Evolutionary conservation across 2,113 vertebrate species (phyloP).

Genomic region (Castor canadensis): DNA sequence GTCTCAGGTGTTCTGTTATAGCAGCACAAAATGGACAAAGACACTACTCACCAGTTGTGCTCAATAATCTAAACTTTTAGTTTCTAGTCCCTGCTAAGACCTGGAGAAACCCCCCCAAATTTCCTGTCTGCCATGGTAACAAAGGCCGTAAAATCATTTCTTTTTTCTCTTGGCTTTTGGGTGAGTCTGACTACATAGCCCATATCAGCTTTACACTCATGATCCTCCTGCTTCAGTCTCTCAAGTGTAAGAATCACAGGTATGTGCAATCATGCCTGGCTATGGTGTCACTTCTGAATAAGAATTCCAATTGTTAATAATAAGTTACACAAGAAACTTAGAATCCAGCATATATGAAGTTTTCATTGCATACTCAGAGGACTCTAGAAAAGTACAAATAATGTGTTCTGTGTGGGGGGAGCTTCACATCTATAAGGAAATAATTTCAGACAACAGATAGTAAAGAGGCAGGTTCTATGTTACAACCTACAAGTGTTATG

Average conservation of each 20-base stretch:
- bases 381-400: slow-evolving; percentile 18
- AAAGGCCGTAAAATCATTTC: too few relatives aligned
- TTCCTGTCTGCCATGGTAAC: background rate
- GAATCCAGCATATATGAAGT: background rate
- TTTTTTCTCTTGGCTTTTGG: too few relatives aligned
- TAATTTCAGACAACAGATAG: background rate
- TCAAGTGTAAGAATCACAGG: too few relatives aligned
- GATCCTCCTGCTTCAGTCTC: too few relatives aligned
- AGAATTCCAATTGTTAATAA: slow-evolving; percentile 20
- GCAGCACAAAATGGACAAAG: too few relatives aligned
- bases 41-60: background rate
- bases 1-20: background rate
- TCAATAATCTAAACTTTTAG: background rate
- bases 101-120: background rate
- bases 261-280: too few relatives aligned
- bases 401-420: background rate
- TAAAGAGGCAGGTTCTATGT: background rate
- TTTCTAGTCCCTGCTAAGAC: background rate
- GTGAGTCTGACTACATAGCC: too few relatives aligned
- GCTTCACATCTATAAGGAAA: background rate
- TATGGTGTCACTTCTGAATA: background rate
- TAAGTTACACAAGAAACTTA: slow-evolving; percentile 11
- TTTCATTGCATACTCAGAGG: background rate
- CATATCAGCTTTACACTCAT: too few relatives aligned
- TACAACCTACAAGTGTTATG: background rate